A percentile compares a stretch with the other conserved stretches of the same genome.
Evolutionary conservation across 2,113 vertebrate genomes (phyloP).

Genomic region (Myotis lucifugus): DNA sequence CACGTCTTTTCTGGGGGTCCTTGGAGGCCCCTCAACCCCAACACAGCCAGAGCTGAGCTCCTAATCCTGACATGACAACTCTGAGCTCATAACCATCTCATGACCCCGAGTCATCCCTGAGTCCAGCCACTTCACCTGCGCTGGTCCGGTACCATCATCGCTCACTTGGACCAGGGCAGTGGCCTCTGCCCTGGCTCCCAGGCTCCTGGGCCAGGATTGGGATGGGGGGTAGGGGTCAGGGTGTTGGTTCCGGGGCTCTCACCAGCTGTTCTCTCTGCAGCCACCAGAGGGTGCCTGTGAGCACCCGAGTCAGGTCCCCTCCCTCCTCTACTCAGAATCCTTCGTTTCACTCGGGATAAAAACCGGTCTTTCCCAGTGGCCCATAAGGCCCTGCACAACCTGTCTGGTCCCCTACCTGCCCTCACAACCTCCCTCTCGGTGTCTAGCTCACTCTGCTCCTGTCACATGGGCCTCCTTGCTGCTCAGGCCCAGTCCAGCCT

Average conservation of each 20-base stretch:
- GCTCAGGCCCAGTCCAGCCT: not conserved
- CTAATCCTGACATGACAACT: not conserved
- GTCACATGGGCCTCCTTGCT: not conserved
- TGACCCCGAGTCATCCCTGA: not conserved
- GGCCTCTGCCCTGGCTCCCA: no score
- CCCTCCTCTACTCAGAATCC: not conserved
- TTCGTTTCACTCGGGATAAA: not conserved
- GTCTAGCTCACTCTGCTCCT: not conserved
- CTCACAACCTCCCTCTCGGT: not conserved
- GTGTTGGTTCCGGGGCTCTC: not conserved
- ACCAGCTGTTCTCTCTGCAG: not conserved
- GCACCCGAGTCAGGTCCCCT: accelerated
- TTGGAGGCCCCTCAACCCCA: not conserved
- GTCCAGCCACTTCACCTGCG: not conserved
- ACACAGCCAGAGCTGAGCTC: not conserved
- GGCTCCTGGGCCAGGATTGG: not conserved
- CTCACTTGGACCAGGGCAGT: not conserved
- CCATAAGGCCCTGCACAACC: not conserved
- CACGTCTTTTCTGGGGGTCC: not conserved
- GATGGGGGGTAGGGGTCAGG: no score
- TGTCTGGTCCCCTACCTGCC: accelerated
- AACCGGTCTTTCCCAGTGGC: not conserved
- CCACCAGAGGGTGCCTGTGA: not conserved
- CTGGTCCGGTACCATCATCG: not conserved
- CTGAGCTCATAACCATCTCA: not conserved